A percentile compares a stretch with the other conserved stretches of the same genome.
Conservation (phyloP, 2,888 invertebrate species). For the Apotomis turbidana region DNA sequence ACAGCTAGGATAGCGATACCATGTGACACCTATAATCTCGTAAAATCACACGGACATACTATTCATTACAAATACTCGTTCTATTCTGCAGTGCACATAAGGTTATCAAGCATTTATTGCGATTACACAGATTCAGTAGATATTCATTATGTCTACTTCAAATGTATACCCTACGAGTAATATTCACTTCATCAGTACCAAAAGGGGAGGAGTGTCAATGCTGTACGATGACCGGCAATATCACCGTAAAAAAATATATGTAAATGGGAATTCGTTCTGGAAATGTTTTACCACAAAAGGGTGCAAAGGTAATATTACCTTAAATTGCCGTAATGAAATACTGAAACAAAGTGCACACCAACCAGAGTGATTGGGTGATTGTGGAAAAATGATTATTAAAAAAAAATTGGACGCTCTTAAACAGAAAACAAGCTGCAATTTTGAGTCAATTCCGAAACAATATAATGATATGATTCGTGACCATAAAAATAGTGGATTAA, state of each 20-base stretch:
- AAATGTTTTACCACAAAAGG: conserved; percentile 19
- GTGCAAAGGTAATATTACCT: conserved; percentile 10
- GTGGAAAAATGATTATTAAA: background rate
- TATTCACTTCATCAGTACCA: conserved; percentile 10
- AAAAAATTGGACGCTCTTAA: conserved; percentile 6
- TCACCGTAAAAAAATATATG: conserved; percentile 12
- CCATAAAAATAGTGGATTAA: no score
- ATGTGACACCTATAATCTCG: conserved; percentile 2
- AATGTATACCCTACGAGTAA: conserved; percentile 9
- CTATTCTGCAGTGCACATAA: background rate
- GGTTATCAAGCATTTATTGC: conserved; percentile 18
- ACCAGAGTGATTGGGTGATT: conserved; percentile 8
- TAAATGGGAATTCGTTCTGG: conserved; percentile 22
- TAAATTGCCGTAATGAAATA: conserved; percentile 9
- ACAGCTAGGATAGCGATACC: background rate
- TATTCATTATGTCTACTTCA: conserved; percentile 10
- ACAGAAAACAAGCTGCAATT: conserved; percentile 15
- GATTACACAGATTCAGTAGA: background rate
- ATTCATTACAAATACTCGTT: conserved; percentile 2
- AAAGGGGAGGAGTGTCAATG: conserved; percentile 4
- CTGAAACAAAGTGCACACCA: conserved; percentile 3
- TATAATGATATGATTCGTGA: background rate
- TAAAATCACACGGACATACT: conserved; percentile 7
- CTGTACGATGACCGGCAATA: conserved; percentile 16
- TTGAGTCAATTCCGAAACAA: conserved; percentile 8